phyloP scores from a whole-genome alignment of 2,888 invertebrate species.

The Clitarchus hookeri region DNA sequence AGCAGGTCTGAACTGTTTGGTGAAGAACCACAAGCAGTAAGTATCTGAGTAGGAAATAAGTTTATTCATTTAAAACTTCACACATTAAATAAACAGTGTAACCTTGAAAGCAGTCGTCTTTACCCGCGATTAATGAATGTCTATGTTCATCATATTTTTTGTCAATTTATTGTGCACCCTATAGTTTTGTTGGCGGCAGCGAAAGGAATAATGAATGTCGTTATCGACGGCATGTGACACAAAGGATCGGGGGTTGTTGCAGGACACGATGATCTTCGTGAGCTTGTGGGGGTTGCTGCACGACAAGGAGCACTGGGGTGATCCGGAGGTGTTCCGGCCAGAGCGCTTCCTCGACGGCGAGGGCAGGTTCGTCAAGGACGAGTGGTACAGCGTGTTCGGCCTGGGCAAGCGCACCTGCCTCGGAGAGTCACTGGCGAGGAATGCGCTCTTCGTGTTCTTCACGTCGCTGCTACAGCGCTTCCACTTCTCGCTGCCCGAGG shows the following conservation, averaged over 20 bases:
- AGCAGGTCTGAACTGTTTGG: no score
- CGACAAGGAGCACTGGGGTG: constrained; percentile 43
- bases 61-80: no score
- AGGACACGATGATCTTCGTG: constrained; percentile 40
- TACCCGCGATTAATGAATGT: no score
- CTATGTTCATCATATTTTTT: no score
- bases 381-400: constrained; percentile 41
- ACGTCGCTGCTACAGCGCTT: constrained; percentile 41
- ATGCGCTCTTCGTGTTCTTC: constrained; percentile 42
- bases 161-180: no score
- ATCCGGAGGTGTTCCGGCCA: constrained; percentile 44
- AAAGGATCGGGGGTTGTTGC: background rate
- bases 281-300: constrained; percentile 40
- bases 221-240: no score
- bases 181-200: constrained; percentile 31
- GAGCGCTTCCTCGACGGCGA: constrained; percentile 42
- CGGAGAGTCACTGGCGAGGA: constrained; percentile 43
- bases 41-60: no score
- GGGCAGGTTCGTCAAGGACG: constrained; percentile 39
- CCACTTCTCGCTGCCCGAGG: constrained; percentile 38
- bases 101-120: no score
- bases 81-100: no score
- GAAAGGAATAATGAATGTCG: no score
- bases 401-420: constrained; percentile 43
- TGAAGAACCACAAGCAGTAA: no score